Evolutionary conservation across 2,113 vertebrate genomes (phyloP), one percentile per base, ranked within the genome.

Genomic region (Sinocyclocheilus rhinocerous): DNA sequence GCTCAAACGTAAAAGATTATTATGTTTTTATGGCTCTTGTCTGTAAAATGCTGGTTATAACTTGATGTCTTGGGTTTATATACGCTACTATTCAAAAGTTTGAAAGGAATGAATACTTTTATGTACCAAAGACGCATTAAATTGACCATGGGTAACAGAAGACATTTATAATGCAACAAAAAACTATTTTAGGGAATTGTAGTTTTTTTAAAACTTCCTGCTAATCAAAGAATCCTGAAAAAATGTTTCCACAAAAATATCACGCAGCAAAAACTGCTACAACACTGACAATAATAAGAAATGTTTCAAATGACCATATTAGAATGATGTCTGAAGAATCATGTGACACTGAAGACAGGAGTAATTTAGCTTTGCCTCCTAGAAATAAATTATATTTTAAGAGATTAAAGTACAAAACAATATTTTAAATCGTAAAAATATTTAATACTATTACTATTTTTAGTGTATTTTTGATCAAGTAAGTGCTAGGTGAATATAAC

Each of bases 1-100:
- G 26, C 50, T 95, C 0, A 94, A 92, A 45, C 83, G 95, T 95
- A 85, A 90, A 91, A 36, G 0, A 12, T 36, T 39, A 52, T 22
- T 10, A 3, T 42, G n/a, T 42, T 69, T 36, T 29, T 4, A 26
- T 13, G 11, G 6, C 13, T 57, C 6, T 29, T 52, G 8, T 78
- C 1, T 78, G 10, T 12, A 22, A 57, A 57, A 29, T 50, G 8
- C 48, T 55, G 24, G 24, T 20, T 55, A 29, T 52, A 20, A 55
- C 39, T 2, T 70, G 33, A 36, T 70, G 33, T 72, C 1, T 72
- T 39, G 33, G 3, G 69, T 11, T 39, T 18, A 22, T 72, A 22
- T 11, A 72, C 65, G 7, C 3, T 70, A 3, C 8, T 5, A 2
- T 39, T 72, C 18, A 10, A 39, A 22, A 11, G 33, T 72, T 72